Percentiles rank a stretch among this genome's conserved stretches.
Conservation (phyloP, 2,888 invertebrate genomes). For the Eupithecia subumbrata region DNA sequence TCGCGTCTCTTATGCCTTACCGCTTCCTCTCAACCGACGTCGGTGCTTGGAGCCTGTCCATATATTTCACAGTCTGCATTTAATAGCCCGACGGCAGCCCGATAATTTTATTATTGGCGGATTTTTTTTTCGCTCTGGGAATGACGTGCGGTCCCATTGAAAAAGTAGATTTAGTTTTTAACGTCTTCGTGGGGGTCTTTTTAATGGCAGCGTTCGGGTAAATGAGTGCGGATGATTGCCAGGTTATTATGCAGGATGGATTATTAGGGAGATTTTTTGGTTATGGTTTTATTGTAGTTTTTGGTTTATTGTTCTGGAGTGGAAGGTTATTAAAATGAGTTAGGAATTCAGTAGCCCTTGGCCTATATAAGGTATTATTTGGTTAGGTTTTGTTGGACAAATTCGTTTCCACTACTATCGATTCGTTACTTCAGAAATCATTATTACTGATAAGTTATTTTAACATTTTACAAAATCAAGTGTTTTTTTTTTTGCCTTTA, state of each 20-base stretch:
- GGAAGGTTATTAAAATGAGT: slow-evolving; percentile 12
- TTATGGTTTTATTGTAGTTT: slow-evolving; percentile 46
- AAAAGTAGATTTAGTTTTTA: slow-evolving; percentile 69
- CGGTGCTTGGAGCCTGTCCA: slow-evolving; percentile 60
- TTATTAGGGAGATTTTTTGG: slow-evolving; percentile 45
- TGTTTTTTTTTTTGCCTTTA: background rate
- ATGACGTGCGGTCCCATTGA: slow-evolving; percentile 71
- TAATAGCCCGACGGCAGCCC: slow-evolving; percentile 78
- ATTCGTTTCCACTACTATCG: background rate
- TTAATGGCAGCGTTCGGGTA: slow-evolving; percentile 52
- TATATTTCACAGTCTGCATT: slow-evolving; percentile 82
- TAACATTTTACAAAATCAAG: background rate
- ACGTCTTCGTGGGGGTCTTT: slow-evolving; percentile 59
- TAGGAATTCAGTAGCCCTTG: slow-evolving; percentile 12
- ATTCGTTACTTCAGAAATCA: background rate
- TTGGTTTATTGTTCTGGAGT: slow-evolving; percentile 30
- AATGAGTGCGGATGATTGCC: slow-evolving; percentile 56
- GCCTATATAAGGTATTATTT: background rate
- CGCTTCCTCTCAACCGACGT: slow-evolving; percentile 44
- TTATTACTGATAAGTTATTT: background rate
- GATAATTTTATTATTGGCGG: slow-evolving; percentile 82
- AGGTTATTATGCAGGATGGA: slow-evolving; percentile 49
- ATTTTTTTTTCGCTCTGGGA: slow-evolving; percentile 62
- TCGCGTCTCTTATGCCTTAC: slow-evolving; percentile 46
- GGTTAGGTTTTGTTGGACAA: background rate